phyloP scores from a whole-genome alignment of 2,888 invertebrate genomes.

The Deilephila elpenor region DNA sequence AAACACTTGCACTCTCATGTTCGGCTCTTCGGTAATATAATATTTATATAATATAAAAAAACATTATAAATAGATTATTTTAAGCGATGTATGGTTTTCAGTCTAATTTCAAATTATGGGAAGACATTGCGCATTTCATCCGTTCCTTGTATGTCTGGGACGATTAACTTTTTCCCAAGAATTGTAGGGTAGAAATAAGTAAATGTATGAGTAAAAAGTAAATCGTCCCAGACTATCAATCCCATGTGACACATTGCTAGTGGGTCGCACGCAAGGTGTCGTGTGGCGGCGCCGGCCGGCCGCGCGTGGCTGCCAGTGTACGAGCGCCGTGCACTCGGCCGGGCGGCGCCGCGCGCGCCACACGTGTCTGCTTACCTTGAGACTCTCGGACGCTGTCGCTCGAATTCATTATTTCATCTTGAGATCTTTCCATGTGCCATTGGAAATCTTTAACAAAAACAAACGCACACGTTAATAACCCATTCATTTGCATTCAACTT shows the following conservation, averaged over 20 bases:
- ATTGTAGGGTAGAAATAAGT: conserved; percentile 26
- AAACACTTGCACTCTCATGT: conserved; percentile 84
- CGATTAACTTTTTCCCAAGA: conserved; percentile 65
- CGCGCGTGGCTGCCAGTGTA: conserved; percentile 36
- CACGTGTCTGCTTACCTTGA: conserved; percentile 90
- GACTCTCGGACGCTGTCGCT: conserved; percentile 95
- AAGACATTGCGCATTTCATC: conserved; percentile 86
- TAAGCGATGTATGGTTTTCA: conserved; percentile 74
- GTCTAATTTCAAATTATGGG: conserved; percentile 82
- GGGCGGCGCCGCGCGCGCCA: conserved; percentile 3
- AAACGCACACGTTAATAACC: conserved; percentile 11
- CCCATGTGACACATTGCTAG: conserved; percentile 69
- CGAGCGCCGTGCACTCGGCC: conserved; percentile 17
- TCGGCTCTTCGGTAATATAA: conserved; percentile 77
- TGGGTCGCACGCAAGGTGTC: conserved; percentile 66
- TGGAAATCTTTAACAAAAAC: conserved; percentile 87
- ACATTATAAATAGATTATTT: conserved; percentile 78
- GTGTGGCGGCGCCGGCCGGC: conserved; percentile 43
- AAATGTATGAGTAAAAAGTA: conserved; percentile 50
- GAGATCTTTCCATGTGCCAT: conserved; percentile 94
- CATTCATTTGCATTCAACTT: not conserved
- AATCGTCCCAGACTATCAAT: conserved; percentile 72
- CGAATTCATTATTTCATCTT: conserved; percentile 94
- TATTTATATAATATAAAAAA: conserved; percentile 67
- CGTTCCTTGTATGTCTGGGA: conserved; percentile 80